Evolutionary conservation across 2,888 invertebrate species (phyloP).

Genomic region (Linhomoeus sp.): DNA sequence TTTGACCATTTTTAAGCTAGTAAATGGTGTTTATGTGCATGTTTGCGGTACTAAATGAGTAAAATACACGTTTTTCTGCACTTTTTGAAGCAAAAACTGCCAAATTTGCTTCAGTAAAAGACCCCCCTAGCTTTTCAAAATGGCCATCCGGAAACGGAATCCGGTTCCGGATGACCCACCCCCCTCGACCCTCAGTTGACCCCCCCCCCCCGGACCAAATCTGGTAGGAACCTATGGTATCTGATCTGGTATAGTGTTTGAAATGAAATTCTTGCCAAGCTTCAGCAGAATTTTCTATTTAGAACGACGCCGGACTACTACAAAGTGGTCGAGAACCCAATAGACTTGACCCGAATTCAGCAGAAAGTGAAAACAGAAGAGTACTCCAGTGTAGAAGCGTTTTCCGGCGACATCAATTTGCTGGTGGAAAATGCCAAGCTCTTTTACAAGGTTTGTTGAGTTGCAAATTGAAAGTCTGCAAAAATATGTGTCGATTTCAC

Average conservation of each 20-base stretch:
- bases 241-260: background rate
- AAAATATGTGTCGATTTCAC: too few relatives aligned
- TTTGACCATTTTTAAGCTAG: too few relatives aligned
- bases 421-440: conserved; percentile 82
- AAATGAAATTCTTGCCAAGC: background rate
- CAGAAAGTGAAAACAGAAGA: conserved; percentile 92
- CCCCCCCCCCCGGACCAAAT: too few relatives aligned
- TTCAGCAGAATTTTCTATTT: conserved; percentile 2
- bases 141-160: too few relatives aligned
- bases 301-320: conserved; percentile 35
- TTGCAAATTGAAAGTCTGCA: too few relatives aligned
- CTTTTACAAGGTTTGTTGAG: conserved; percentile 55
- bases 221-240: too few relatives aligned
- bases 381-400: conserved; percentile 72
- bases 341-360: conserved; percentile 80
- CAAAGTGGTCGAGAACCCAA: conserved; percentile 68
- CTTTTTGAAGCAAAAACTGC: background rate
- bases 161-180: too few relatives aligned
- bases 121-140: too few relatives aligned
- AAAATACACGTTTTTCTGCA: background rate
- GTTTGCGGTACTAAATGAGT: too few relatives aligned
- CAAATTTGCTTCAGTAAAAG: too few relatives aligned
- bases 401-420: conserved; percentile 69
- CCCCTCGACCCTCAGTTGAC: too few relatives aligned
- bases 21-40: too few relatives aligned